A percentile compares a stretch with the other conserved stretches of the same genome.
Evolutionary conservation across 2,113 vertebrate species (phyloP).

Genomic region (Chauna torquata): DNA sequence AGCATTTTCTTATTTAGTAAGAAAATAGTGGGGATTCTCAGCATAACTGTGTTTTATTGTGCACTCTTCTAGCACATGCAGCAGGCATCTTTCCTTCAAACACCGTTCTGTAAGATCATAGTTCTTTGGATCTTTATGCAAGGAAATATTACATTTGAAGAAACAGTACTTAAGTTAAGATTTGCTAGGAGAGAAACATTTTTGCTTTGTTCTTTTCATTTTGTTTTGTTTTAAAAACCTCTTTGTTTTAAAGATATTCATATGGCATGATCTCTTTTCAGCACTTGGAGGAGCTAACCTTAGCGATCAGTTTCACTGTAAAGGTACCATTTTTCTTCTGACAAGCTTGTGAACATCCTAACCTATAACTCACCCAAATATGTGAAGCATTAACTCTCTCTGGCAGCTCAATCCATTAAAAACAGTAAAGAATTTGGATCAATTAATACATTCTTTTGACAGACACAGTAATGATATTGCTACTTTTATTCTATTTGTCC

Average conservation of each 20-base stretch:
- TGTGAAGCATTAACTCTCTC: conserved; percentile 56
- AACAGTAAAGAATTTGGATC: conserved; percentile 57
- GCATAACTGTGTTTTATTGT: not conserved
- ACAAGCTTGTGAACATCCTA: conserved; percentile 30
- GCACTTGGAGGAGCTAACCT: not conserved
- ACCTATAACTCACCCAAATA: conserved; percentile 61
- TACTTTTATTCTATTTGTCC: conserved; percentile 43
- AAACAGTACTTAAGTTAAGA: not conserved
- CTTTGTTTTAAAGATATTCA: not conserved
- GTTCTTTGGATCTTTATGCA: not conserved
- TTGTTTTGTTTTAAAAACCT: not conserved
- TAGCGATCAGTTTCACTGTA: not conserved
- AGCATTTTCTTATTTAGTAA: not conserved
- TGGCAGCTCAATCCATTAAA: conserved; percentile 65
- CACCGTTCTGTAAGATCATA: not conserved
- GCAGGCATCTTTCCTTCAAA: not conserved
- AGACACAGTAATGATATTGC: conserved; percentile 44
- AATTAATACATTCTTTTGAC: conserved; percentile 66
- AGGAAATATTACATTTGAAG: not conserved
- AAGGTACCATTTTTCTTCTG: conserved; percentile 46
- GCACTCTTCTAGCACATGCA: not conserved
- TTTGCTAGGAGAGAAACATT: not conserved
- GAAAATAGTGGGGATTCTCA: not conserved
- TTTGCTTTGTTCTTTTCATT: not conserved
- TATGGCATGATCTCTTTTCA: not conserved